Base-by-base conservation (phyloP, 2,113 vertebrate species). In the Conger conger region DNA sequence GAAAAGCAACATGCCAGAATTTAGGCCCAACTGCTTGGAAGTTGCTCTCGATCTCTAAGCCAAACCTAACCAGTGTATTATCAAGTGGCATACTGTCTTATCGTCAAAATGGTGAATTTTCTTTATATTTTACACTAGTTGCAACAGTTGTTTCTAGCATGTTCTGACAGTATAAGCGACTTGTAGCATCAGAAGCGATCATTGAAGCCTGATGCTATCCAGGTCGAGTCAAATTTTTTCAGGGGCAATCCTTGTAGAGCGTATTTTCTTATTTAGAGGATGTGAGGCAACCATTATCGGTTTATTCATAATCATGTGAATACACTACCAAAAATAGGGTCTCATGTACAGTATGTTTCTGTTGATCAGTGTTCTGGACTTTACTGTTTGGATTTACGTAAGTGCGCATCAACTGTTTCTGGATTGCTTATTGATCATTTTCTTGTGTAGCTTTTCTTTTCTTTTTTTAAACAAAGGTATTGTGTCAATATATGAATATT, bases 211-310 rank as follows among this genome's bases (percentile, higher is more conserved):
- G 68, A 73, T n/a, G 68, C 68, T n/a, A 23, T 73, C 27, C 27
- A 73, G 27, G 27, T 73, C 0, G n/a, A 73, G 68, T 33, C 8
- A n/a, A 15, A 73, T n/a, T 33, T 33, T 5, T 33, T 30, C 27
- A 30, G n/a, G 68, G 45, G 68, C n/a, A 9, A 11, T 73, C 9
- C 68, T 17, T 15, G 0, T 30, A 20, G 45, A 84, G 83, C 57
- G 76, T 16, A 78, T 37, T 36, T 38, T 83, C 68, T 76, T 50
- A 77, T 57, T 80, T 89, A 82, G 91, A 94, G 95, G 94, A 93
- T 92, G 94, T 95, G 96, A 94, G 94, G 97, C 97, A 99, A 97
- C 98, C 96, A 97, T 99, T 98, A 98, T 97, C 96, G 91, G 87
- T 92, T 94, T 93, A 94, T 94, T 94, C 88, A 91, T 89, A 89